Evolutionary conservation across 2,113 vertebrate genomes (phyloP), one percentile per base, ranked within the genome.

Genomic region (Hoplias malabaricus): DNA sequence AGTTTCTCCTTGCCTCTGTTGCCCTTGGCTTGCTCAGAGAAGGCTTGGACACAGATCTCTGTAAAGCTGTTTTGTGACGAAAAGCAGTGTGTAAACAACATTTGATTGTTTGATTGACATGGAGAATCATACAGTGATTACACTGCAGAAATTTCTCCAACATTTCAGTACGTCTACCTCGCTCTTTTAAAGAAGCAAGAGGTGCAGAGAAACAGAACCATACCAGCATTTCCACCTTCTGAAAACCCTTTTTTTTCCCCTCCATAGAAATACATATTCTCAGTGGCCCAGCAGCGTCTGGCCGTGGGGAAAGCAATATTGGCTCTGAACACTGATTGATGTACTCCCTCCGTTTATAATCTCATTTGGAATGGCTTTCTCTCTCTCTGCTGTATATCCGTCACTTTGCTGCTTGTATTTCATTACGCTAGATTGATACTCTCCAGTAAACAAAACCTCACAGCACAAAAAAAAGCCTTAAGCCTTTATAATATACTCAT

Each of bases 281-380:
- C 72, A 77, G 78, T 61, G 48, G 43, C 68, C 75, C 62, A 79
- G 84, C 59, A 80, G 75, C 63, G 53, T 67, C 61, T 72, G 69
- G 83, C 69, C 3, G 5, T 73, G 79, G 69, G 83, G 87, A 87
- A 92, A 89, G 88, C 86, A 93, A 78, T 85, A 91, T 88, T 80
- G 73, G 13, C 84, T 21, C 84, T 83, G 86, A 80, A 85, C 85
- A 87, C 86, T 86, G 89, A 90, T 88, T 89, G 91, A 90, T 88
- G 88, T 84, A 85, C 81, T 83, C 88, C 79, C 74, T 79, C 80
- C 82, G 85, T 87, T 89, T 85, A 77, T 93, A 92, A 93, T 91
- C 89, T 84, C 86, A 90, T 92, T 92, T 93, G 86, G 90, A 93
- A 93, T 87, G 90, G 79, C 82, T 93, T 93, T 87, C 86, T 82